Evolutionary conservation across 1,140 invertebrate species (phyloP).

Genomic region (Cheumatopsyche charites): DNA sequence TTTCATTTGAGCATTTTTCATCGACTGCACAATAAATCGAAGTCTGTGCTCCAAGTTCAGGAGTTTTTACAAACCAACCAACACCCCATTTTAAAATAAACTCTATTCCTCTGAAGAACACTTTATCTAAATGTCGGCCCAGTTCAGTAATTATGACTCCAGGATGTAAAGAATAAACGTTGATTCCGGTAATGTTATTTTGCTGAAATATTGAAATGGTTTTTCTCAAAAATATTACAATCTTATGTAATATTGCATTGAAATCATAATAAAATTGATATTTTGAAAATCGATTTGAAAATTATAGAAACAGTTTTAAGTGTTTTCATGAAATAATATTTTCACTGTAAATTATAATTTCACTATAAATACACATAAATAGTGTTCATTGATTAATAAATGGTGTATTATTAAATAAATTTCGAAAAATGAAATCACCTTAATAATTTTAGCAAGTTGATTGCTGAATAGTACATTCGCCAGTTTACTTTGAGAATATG

Average conservation of each 20-base stretch:
- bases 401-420: too few species aligned
- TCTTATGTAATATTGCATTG: too few species aligned
- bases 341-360: too few species aligned
- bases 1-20: slow-evolving; percentile 65
- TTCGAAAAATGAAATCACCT: slow-evolving; percentile 53
- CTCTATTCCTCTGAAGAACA: slow-evolving; percentile 53
- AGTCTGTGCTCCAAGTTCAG: slow-evolving; percentile 74
- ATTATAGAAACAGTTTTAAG: too few species aligned
- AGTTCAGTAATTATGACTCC: slow-evolving; percentile 82
- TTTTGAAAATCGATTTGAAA: too few species aligned
- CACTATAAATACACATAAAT: too few species aligned
- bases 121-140: slow-evolving; percentile 66
- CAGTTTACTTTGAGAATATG: slow-evolving; percentile 76
- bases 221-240: too few species aligned
- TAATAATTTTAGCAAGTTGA: slow-evolving; percentile 65
- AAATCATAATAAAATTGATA: too few species aligned
- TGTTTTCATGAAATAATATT: too few species aligned
- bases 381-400: too few species aligned
- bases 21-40: slow-evolving; percentile 71
- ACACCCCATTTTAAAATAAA: slow-evolving; percentile 49
- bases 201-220: slow-evolving; percentile 26
- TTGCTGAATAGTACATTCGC: slow-evolving; percentile 76
- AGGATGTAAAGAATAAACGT: slow-evolving; percentile 82
- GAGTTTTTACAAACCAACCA: slow-evolving; percentile 68
- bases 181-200: slow-evolving; percentile 63